Percentiles rank a stretch among this genome's conserved stretches.
Conservation (phyloP, 2,888 invertebrate genomes). For the Epirrhoe tristata region DNA sequence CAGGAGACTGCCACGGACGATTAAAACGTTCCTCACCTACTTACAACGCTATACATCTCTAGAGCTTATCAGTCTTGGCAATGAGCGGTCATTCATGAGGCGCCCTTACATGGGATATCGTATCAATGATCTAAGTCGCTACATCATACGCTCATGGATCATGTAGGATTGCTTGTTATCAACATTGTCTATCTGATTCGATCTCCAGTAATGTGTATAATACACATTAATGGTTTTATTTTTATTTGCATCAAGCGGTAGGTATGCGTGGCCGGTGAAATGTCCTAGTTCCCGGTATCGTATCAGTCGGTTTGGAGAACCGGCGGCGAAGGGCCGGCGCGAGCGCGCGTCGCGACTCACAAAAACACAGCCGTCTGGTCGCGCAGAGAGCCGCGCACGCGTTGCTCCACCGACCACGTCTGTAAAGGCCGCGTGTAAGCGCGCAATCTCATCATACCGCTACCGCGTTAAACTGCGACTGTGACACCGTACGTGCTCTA, state of each 20-base stretch:
- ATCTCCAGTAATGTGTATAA: conserved; percentile 31
- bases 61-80: conserved; percentile 55
- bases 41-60: conserved; percentile 52
- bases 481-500: conserved; percentile 37
- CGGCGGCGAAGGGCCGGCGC: conserved; percentile 60
- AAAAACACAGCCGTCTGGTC: conserved; percentile 75
- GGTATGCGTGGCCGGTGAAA: conserved; percentile 55
- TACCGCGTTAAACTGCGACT: conserved; percentile 37
- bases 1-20: conserved; percentile 62
- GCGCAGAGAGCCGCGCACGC: conserved; percentile 60
- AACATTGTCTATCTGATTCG: conserved; percentile 36
- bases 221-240: conserved; percentile 36
- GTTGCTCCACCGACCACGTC: conserved; percentile 51
- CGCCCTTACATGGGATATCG: conserved; percentile 41
- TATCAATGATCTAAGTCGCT: conserved; percentile 40
- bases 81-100: conserved; percentile 57
- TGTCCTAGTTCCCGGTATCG: conserved; percentile 77
- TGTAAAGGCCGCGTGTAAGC: conserved; percentile 48
- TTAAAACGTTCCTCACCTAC: conserved; percentile 61
- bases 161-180: conserved; percentile 42
- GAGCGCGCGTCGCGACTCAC: conserved; percentile 75
- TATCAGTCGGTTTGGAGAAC: conserved; percentile 69
- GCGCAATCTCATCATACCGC: conserved; percentile 46
- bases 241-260: conserved; percentile 37
- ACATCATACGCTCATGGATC: conserved; percentile 41